Conservation (phyloP, 1,140 invertebrate species). For the Caenorhabditis latens region DNA sequence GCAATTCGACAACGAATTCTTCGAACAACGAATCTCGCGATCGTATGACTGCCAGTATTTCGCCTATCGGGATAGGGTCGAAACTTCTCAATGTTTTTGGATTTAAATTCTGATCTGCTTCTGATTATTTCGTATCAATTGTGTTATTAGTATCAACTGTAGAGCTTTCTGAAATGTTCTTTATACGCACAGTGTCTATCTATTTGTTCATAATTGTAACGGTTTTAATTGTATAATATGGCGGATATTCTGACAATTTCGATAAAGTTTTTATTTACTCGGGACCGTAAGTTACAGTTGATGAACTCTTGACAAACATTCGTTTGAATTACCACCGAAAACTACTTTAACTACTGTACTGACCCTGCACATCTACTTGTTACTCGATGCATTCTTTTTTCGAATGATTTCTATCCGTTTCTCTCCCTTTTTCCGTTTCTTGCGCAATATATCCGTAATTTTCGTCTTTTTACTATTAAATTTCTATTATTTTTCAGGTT, state of each 20-base stretch:
- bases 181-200: neutral
- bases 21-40: neutral
- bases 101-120: neutral
- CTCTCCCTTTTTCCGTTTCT: neutral
- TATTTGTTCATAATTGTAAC: constrained; percentile 9
- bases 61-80: neutral
- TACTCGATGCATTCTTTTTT: neutral
- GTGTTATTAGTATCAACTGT: neutral
- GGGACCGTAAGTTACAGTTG: too few relatives aligned
- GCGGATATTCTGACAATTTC: too few relatives aligned
- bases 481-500: neutral
- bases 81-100: neutral
- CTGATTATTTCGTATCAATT: too few relatives aligned
- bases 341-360: too few relatives aligned
- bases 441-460: neutral
- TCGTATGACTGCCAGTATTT: neutral
- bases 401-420: constrained; percentile 10
- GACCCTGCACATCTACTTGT: too few relatives aligned
- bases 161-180: neutral
- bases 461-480: neutral
- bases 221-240: neutral
- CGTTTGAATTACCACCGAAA: too few relatives aligned
- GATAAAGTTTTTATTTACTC: too few relatives aligned
- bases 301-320: too few relatives aligned
- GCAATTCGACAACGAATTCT: neutral